Conservation (phyloP, 2,113 vertebrate species). For the Gambusia affinis region DNA sequence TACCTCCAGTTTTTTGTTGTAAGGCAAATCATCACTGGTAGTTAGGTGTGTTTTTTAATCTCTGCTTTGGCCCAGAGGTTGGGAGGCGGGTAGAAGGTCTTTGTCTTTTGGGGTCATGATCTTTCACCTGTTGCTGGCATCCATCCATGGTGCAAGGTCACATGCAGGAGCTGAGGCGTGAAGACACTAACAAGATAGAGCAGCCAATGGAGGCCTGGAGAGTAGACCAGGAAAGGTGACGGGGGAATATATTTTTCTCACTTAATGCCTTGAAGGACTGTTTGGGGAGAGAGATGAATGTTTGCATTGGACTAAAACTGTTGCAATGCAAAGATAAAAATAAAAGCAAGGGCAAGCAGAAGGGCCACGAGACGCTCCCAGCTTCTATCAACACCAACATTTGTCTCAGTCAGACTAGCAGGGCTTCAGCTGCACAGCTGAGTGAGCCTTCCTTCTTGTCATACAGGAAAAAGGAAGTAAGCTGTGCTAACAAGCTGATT, state of each 20-base stretch:
- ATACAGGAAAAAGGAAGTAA: slow-evolving; percentile 79
- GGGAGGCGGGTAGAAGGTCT: slow-evolving; percentile 39
- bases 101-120: slow-evolving; percentile 60
- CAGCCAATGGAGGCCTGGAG: slow-evolving; percentile 13
- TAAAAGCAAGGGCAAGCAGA: neutral
- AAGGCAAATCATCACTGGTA: slow-evolving; percentile 7
- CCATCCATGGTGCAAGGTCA: slow-evolving; percentile 53
- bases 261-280: neutral
- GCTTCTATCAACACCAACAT: slow-evolving; percentile 46
- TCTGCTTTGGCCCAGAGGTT: slow-evolving; percentile 23
- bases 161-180: slow-evolving; percentile 57
- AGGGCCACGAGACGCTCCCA: slow-evolving; percentile 40
- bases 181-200: slow-evolving; percentile 40
- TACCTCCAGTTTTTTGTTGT: too few species aligned
- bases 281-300: neutral
- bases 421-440: slow-evolving; percentile 66
- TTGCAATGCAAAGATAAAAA: slow-evolving; percentile 9
- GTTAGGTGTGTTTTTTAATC: slow-evolving; percentile 42
- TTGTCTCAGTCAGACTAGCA: slow-evolving; percentile 22
- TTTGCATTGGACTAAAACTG: neutral
- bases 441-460: slow-evolving; percentile 70
- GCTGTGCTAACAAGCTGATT: slow-evolving; percentile 70
- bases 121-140: slow-evolving; percentile 69
- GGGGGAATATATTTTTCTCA: neutral
- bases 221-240: neutral